Evolutionary conservation across 1,140 invertebrate species (phyloP).

Genomic region (Bombus confusus): DNA sequence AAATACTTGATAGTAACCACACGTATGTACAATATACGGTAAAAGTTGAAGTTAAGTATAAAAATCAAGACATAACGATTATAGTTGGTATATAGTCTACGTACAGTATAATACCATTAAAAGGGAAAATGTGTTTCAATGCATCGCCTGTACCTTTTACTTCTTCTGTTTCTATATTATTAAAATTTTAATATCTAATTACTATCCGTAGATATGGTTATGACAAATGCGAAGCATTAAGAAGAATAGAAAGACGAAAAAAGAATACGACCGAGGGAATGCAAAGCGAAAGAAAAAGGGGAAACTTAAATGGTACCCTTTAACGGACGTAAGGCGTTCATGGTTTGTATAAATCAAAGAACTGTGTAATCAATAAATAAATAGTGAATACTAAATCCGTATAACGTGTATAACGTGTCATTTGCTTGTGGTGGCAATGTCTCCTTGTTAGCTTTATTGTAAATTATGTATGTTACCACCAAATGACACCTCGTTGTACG

Average conservation of each 20-base stretch:
- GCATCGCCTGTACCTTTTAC: background rate
- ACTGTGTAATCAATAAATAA: conserved; percentile 17
- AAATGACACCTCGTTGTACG: conserved; percentile 22
- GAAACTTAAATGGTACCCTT: conserved; percentile 28
- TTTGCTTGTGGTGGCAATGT: conserved; percentile 9
- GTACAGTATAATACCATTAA: background rate
- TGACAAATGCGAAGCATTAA: conserved; percentile 58
- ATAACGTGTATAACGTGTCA: conserved; percentile 8
- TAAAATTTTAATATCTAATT: background rate
- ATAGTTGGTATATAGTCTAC: too few species aligned
- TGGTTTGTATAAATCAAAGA: conserved; percentile 37
- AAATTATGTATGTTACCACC: background rate
- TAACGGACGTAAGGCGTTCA: conserved; percentile 30
- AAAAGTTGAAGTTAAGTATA: too few species aligned
- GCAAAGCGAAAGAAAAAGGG: conserved; percentile 18
- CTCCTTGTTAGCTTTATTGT: conserved; percentile 18
- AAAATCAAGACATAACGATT: too few species aligned
- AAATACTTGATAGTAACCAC: too few species aligned
- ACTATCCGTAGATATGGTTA: conserved; percentile 62
- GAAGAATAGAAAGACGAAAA: background rate
- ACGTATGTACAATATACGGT: too few species aligned
- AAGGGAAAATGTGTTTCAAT: background rate
- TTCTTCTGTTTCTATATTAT: background rate
- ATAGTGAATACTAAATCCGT: background rate
- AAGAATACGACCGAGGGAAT: background rate